phyloP scores from a whole-genome alignment of 2,888 invertebrate genomes.

The Epistrophella euchroma region DNA sequence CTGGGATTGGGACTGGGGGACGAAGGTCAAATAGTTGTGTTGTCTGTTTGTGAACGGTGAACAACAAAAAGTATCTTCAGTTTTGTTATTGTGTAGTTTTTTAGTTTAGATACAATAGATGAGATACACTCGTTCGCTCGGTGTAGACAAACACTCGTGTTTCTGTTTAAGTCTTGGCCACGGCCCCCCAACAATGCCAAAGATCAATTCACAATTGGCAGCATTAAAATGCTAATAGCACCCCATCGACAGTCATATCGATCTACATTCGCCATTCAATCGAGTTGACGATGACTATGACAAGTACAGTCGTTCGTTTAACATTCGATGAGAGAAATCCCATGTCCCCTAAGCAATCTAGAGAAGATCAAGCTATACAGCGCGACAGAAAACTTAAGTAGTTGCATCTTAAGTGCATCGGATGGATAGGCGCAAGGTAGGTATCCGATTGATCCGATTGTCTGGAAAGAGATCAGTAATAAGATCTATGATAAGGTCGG shows the following conservation, averaged over 20 bases:
- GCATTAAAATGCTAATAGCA: slow-evolving; percentile 76
- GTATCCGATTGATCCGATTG: slow-evolving; percentile 64
- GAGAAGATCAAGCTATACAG: slow-evolving; percentile 28
- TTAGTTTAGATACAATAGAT: slow-evolving; percentile 55
- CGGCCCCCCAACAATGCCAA: slow-evolving; percentile 62
- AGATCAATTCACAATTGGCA: slow-evolving; percentile 75
- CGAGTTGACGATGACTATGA: slow-evolving; percentile 9
- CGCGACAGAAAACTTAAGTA: slow-evolving; percentile 61
- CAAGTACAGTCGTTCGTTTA: too few relatives aligned
- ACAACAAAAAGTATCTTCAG: slow-evolving; percentile 1
- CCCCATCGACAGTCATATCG: slow-evolving; percentile 74
- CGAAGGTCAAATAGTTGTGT: slow-evolving; percentile 31
- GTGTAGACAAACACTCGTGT: slow-evolving; percentile 31
- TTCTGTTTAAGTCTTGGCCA: slow-evolving; percentile 22
- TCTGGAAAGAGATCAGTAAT: slow-evolving; percentile 13
- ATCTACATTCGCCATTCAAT: slow-evolving; percentile 71
- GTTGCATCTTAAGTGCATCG: slow-evolving; percentile 63
- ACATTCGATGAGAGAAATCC: slow-evolving; percentile 56
- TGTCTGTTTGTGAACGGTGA: not conserved
- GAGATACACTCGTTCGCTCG: slow-evolving; percentile 57
- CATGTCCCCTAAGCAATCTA: slow-evolving; percentile 50
- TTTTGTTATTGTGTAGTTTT: slow-evolving; percentile 9
- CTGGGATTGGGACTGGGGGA: not conserved
- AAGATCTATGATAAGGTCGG: not conserved
- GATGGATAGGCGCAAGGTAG: slow-evolving; percentile 53